Percentiles rank a stretch among this genome's conserved stretches.
These are phyloP conservation scores for Athalia rosae DNA, from an alignment of 2,888 invertebrate genomes.

Conservation along the genomic window DNA sequence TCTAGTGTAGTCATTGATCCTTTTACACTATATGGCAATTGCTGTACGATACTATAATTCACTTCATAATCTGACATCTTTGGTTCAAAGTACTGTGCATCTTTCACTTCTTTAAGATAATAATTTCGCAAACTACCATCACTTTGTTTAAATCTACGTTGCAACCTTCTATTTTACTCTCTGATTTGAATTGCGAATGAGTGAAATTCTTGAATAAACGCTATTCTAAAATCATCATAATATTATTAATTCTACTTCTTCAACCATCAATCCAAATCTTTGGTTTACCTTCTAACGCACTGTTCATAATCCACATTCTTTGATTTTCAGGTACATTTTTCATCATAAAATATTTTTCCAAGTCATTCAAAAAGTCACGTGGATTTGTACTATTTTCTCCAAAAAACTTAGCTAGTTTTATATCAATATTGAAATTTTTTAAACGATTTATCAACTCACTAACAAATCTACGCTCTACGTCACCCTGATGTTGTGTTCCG, in stretches of 20 bases:
- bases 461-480: slow-evolving; percentile 10
- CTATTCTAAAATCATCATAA: slow-evolving; percentile 16
- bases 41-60: slow-evolving; percentile 46
- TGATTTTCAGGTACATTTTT: slow-evolving; percentile 29
- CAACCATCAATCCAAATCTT: slow-evolving; percentile 24
- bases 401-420: slow-evolving; percentile 25
- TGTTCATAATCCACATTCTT: slow-evolving; percentile 23
- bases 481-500: slow-evolving; percentile 5
- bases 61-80: slow-evolving; percentile 40
- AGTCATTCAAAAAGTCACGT: slow-evolving; percentile 24
- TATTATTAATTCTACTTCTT: slow-evolving; percentile 27
- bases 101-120: slow-evolving; percentile 24
- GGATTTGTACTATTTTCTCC: slow-evolving; percentile 29
- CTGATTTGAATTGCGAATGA: slow-evolving; percentile 22
- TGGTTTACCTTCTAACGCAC: slow-evolving; percentile 30
- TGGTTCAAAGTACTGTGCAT: slow-evolving; percentile 5
- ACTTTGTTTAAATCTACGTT: slow-evolving; percentile 15
- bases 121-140: slow-evolving; percentile 30
- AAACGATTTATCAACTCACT: slow-evolving; percentile 18
- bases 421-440: slow-evolving; percentile 16
- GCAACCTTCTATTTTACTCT: slow-evolving; percentile 25
- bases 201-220: slow-evolving; percentile 22
- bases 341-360: slow-evolving; percentile 25
- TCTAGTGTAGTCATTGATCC: slow-evolving; percentile 35
- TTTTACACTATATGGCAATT: slow-evolving; percentile 42